Evolutionary conservation across 2,797 vertebrate genomes (phyloP), one percentile per base, ranked within the genome.

Genomic region (Enteromius anoplus): DNA sequence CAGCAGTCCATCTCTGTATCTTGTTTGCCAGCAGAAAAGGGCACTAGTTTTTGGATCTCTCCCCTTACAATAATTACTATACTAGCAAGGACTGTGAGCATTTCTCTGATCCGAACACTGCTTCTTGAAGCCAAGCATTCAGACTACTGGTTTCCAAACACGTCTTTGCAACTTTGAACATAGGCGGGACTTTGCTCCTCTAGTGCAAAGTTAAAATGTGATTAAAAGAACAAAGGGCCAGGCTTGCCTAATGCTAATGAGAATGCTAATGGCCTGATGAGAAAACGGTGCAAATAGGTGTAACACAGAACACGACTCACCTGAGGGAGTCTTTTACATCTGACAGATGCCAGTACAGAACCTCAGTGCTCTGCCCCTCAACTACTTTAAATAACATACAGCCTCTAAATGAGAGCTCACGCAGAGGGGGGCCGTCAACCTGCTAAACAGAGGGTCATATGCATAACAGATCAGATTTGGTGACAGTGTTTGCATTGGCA

Each of bases 201-300:
- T 84, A 26, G 69, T 83, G 80, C 55, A 49, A 82, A 75, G 86
- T 87, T 84, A 87, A 85, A 77, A 81, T 87, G 82, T 88, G 85
- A 89, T 89, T 88, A 88, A 72, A 85, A 86, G 79, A 86, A 88
- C 86, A 89, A 86, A 87, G 82, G 76, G 78, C 49, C 64, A 65
- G 76, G 75, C 55, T 84, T 60, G 73, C 55, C 71, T 84, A 81
- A 87, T 86, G 82, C 69, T 86, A 83, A 87, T 87, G 77, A 73
- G 29, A 77, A 87, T 80, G 76, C 60, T 85, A 85, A 86, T 72
- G 80, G 77, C 12, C 80, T 79, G 69, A 81, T 84, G 86, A 86
- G 85, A 84, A 85, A 81, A 80, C 11, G 23, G 84, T 62, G 29
- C 80, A 87, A 87, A 89, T 85, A 86, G 85, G 58, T 83, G 49